A percentile compares a stretch with the other conserved stretches of the same genome.
Conservation (phyloP, 2,113 vertebrate genomes). For the Hypanus sabinus region DNA sequence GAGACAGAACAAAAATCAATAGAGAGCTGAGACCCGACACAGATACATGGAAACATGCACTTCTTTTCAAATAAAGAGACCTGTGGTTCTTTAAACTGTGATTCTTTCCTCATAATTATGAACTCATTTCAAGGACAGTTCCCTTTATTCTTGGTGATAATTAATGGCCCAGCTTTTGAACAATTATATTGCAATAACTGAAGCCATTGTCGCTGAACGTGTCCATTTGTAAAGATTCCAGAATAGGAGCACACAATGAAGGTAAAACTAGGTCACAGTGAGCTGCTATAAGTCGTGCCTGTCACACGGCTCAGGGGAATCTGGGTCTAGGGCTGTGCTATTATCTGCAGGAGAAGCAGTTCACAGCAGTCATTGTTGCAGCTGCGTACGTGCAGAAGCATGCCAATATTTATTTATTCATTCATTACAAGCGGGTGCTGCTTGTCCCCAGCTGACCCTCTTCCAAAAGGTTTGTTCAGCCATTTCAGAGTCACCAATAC, state of each 20-base stretch:
- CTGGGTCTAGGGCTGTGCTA: background rate
- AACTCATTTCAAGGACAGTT: background rate
- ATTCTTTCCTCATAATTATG: background rate
- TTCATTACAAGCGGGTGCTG: no score
- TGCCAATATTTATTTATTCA: no score
- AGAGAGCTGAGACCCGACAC: slow-evolving; percentile 44
- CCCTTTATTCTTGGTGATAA: background rate
- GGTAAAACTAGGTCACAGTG: background rate
- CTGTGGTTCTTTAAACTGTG: background rate
- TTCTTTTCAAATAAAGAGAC: background rate
- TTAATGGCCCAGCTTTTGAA: background rate
- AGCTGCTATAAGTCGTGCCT: background rate
- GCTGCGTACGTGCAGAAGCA: background rate
- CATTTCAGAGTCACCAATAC: no score
- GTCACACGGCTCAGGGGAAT: background rate
- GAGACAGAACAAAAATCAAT: slow-evolving; percentile 54
- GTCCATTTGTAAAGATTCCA: background rate
- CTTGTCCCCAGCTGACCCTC: background rate
- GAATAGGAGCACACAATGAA: background rate
- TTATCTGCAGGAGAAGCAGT: background rate
- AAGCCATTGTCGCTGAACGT: no score
- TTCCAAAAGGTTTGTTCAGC: no score
- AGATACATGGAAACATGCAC: slow-evolving; percentile 44
- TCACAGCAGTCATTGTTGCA: background rate
- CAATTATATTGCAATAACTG: background rate